A percentile compares a stretch with the other conserved stretches of the same genome.
Conservation (phyloP, 2,113 vertebrate genomes). For the Cinclus cinclus region DNA sequence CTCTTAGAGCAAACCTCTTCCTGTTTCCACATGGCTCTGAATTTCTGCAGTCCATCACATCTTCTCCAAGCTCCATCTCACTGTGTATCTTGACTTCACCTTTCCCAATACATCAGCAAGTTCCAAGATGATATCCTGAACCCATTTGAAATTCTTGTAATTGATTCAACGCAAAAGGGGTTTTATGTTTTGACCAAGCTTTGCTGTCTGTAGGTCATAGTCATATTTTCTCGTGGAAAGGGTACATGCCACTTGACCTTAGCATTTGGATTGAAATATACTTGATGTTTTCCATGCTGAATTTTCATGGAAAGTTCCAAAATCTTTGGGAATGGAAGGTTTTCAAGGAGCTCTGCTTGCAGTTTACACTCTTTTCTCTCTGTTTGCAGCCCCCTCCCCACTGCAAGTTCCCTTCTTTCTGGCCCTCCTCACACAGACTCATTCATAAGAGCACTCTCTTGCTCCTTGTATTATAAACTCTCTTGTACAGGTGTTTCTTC, state of each 20-base stretch:
- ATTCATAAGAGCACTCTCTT: background rate
- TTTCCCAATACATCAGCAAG: background rate
- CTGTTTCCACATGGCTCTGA: background rate
- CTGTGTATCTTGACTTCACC: background rate
- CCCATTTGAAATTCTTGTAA: background rate
- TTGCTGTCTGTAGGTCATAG: background rate
- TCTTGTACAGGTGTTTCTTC: background rate
- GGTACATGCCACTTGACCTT: background rate
- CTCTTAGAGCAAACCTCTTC: background rate
- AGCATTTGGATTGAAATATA: background rate
- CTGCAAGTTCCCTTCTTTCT: background rate
- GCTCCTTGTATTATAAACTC: background rate
- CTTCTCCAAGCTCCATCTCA: background rate
- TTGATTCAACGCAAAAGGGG: background rate
- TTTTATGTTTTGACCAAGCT: background rate
- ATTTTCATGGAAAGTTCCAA: background rate
- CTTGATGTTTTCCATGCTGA: background rate
- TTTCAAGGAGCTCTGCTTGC: background rate
- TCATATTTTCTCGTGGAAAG: background rate
- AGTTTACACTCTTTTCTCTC: background rate
- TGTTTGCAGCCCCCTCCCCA: background rate
- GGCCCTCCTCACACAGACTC: fast-evolving
- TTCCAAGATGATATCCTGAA: background rate
- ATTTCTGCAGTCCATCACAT: background rate
- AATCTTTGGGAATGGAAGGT: background rate